Conservation (phyloP, 1,140 invertebrate species). For the Idris sp. region DNA sequence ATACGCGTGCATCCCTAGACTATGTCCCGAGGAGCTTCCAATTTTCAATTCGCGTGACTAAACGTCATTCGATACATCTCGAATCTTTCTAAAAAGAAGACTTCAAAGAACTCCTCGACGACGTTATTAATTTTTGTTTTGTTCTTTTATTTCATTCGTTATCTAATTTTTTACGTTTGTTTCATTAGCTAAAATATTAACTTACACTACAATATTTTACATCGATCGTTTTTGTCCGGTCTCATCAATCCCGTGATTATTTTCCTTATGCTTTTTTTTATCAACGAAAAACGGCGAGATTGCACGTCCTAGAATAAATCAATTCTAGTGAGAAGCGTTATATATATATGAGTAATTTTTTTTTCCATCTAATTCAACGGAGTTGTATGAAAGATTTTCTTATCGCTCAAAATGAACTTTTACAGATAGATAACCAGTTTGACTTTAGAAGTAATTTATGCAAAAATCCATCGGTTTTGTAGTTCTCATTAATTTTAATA, state of each 20-base stretch:
- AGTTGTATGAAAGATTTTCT: constrained; percentile 39
- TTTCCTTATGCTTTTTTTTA: constrained; percentile 43
- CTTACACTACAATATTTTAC: constrained; percentile 64
- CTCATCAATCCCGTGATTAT: constrained; percentile 63
- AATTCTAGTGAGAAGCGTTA: constrained; percentile 37
- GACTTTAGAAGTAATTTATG: constrained; percentile 11
- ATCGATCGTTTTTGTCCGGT: constrained; percentile 62
- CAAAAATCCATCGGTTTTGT: background rate
- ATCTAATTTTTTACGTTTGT: constrained; percentile 58
- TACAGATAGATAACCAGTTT: constrained; percentile 21
- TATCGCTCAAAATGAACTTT: constrained; percentile 18
- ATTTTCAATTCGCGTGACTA: constrained; percentile 58
- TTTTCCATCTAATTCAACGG: constrained; percentile 54
- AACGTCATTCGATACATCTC: constrained; percentile 52
- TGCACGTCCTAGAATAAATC: constrained; percentile 31
- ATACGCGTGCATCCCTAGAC: constrained; percentile 62
- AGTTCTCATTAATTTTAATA: constrained; percentile 15
- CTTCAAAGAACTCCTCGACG: constrained; percentile 60
- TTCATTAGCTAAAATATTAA: constrained; percentile 66
- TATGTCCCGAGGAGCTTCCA: constrained; percentile 52
- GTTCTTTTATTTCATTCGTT: constrained; percentile 57
- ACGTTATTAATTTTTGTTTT: constrained; percentile 56
- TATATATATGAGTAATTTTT: constrained; percentile 44
- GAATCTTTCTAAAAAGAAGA: constrained; percentile 43
- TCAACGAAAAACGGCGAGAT: constrained; percentile 37